Evolutionary conservation across 1,140 invertebrate genomes (phyloP).

Genomic region (Drosophila kepulauana): DNA sequence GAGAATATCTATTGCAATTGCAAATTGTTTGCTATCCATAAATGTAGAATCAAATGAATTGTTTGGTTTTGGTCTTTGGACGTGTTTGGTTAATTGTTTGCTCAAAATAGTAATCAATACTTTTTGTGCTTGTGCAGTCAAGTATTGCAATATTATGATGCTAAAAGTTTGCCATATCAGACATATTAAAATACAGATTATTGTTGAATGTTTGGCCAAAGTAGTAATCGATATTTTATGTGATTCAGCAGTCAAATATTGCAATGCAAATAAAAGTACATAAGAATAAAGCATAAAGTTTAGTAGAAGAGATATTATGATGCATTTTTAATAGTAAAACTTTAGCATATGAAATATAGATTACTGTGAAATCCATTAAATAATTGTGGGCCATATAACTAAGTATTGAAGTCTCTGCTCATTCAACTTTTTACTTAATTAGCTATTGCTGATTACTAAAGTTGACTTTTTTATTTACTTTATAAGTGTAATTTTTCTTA

Average conservation of each 20-base stretch:
- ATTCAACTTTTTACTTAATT: not conserved
- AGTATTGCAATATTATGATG: not conserved
- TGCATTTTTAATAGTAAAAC: too few relatives aligned
- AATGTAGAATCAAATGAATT: slow-evolving; percentile 36
- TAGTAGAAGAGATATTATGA: too few relatives aligned
- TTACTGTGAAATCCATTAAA: too few relatives aligned
- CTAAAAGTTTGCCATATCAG: too few relatives aligned
- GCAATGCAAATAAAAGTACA: too few relatives aligned
- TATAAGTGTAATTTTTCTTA: not conserved
- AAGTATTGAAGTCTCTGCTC: not conserved
- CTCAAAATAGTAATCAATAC: slow-evolving; percentile 8
- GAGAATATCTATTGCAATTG: slow-evolving; percentile 53
- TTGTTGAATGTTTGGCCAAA: too few relatives aligned
- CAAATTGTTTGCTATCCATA: slow-evolving; percentile 60
- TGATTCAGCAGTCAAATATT: too few relatives aligned
- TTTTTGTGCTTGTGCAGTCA: not conserved
- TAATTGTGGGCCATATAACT: not conserved
- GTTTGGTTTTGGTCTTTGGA: slow-evolving; percentile 10
- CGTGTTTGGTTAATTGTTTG: slow-evolving; percentile 16
- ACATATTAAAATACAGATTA: too few relatives aligned
- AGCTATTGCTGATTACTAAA: not conserved
- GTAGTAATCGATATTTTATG: too few relatives aligned
- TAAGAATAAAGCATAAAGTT: too few relatives aligned
- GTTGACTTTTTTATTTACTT: not conserved
- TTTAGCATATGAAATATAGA: too few relatives aligned